Evolutionary conservation across 2,888 invertebrate species (phyloP).

Genomic region (Schizaphis graminum): DNA sequence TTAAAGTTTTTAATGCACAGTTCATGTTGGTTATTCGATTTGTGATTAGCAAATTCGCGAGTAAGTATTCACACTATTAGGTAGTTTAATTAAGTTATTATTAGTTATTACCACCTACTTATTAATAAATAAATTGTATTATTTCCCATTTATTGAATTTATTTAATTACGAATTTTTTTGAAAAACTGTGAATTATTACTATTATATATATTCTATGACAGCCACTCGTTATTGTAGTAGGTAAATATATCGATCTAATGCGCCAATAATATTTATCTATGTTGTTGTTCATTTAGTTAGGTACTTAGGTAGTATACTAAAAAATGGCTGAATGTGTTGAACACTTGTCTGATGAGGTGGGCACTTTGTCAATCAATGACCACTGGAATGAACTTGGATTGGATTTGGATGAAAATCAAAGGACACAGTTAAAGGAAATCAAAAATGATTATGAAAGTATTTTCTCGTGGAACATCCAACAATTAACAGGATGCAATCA

Average conservation of each 20-base stretch:
- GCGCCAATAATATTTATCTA: not conserved
- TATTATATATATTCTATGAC: not conserved
- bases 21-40: not conserved
- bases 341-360: not conserved
- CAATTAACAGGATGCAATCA: not conserved
- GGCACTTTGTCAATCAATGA: not conserved
- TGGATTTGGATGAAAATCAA: not conserved
- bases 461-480: slow-evolving; percentile 48
- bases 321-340: not conserved
- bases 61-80: not conserved
- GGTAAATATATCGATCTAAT: not conserved
- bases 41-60: not conserved
- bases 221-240: not conserved
- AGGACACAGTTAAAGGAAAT: not conserved
- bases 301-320: not conserved
- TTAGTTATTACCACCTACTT: too few species aligned
- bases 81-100: too few species aligned
- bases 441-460: not conserved
- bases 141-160: too few species aligned
- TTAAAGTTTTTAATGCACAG: too few species aligned
- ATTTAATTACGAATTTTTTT: too few species aligned
- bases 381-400: not conserved
- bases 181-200: too few species aligned
- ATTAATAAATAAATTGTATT: too few species aligned
- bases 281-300: not conserved